These are phyloP conservation scores for Hydrolagus affinis DNA, from an alignment of 2,113 vertebrate genomes.

Conservation along the genomic window DNA sequence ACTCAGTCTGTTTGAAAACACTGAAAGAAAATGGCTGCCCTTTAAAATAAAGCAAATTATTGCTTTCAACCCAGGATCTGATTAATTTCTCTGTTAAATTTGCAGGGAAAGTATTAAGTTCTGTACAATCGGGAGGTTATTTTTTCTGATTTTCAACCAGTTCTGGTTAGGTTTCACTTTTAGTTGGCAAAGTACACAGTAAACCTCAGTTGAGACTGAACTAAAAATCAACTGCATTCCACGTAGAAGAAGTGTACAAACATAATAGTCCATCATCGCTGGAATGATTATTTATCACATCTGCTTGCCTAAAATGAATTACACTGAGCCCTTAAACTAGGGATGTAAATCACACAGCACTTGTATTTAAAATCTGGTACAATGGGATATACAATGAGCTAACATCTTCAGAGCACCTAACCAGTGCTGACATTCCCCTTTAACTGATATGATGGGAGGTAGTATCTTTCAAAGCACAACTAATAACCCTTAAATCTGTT, in stretches of 20 bases:
- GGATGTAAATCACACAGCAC: not conserved
- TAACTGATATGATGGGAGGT: not conserved
- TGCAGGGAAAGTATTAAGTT: not conserved
- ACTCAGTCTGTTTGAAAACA: no score
- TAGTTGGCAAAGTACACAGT: not conserved
- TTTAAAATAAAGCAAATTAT: not conserved
- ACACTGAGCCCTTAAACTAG: not conserved
- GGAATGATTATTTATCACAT: not conserved
- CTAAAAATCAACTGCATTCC: not conserved
- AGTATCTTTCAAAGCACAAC: not conserved
- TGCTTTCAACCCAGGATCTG: not conserved
- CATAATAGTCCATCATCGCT: not conserved
- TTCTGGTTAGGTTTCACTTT: not conserved
- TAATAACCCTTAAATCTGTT: slow-evolving; percentile 4
- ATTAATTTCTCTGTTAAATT: not conserved
- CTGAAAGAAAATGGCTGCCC: not conserved
- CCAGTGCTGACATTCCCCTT: not conserved
- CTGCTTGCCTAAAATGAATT: not conserved
- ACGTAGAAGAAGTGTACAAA: not conserved
- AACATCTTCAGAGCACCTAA: not conserved
- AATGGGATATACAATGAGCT: not conserved
- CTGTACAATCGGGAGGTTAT: not conserved
- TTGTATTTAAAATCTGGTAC: no score
- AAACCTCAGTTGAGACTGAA: not conserved
- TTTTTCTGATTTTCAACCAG: not conserved